These are phyloP conservation scores for Theropithecus gelada DNA, from an alignment of 2,113 vertebrate species.

Conservation along the genomic window DNA sequence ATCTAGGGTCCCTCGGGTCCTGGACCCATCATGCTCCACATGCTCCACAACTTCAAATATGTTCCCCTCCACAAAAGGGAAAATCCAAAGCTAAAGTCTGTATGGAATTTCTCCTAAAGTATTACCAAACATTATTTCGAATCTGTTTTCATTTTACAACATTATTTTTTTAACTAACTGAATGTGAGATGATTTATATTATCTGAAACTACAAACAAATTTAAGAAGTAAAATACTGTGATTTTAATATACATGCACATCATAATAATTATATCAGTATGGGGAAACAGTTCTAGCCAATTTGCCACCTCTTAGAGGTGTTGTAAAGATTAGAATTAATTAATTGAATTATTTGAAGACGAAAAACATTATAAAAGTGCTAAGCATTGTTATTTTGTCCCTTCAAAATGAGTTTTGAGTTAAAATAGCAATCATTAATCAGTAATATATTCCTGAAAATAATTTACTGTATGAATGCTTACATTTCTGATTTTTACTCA, in stretches of 20 bases:
- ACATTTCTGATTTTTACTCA: background rate
- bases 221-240: background rate
- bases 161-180: background rate
- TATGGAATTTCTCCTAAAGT: background rate
- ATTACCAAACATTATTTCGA: background rate
- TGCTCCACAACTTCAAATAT: background rate
- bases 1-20: background rate
- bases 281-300: background rate
- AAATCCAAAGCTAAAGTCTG: background rate
- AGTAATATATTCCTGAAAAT: background rate
- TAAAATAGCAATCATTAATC: background rate
- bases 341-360: slow-evolving; percentile 50
- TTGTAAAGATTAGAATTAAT: slow-evolving; percentile 67
- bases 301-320: slow-evolving; percentile 35
- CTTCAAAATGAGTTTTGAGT: slow-evolving; percentile 36
- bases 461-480: background rate
- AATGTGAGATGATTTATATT: background rate
- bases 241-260: background rate
- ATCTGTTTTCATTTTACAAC: background rate
- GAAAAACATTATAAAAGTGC: slow-evolving; percentile 18
- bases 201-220: background rate
- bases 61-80: background rate
- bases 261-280: background rate
- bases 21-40: background rate
- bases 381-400: slow-evolving; percentile 16